Percentiles rank a stretch among this genome's conserved stretches.
phyloP scores from a whole-genome alignment of 2,888 invertebrate species.

The Abrostola triplasia region DNA sequence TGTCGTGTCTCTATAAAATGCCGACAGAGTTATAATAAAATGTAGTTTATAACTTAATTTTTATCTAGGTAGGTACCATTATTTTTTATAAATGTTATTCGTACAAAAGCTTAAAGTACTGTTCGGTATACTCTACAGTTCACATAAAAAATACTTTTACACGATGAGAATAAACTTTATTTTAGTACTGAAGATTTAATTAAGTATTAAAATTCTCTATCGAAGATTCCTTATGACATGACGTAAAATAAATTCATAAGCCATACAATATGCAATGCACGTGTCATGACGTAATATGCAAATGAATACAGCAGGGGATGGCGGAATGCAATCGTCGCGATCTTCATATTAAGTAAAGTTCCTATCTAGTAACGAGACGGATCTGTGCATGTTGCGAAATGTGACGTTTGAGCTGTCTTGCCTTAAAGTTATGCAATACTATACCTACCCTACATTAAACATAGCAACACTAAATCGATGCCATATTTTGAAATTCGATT shows the following conservation, averaged over 20 bases:
- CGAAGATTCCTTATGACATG: background rate
- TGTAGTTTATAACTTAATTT: too few species aligned
- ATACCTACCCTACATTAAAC: background rate
- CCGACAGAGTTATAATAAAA: too few species aligned
- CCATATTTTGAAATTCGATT: too few species aligned
- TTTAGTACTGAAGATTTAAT: too few species aligned
- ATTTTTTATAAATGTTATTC: too few species aligned
- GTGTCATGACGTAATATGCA: conserved; percentile 45
- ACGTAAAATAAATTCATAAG: background rate
- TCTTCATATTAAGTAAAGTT: conserved; percentile 45
- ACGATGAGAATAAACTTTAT: too few species aligned
- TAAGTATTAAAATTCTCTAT: background rate
- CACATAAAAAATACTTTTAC: too few species aligned
- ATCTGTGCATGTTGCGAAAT: conserved; percentile 15
- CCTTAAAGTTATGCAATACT: background rate
- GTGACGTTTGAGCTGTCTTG: conserved; percentile 12
- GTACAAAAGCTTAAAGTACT: too few species aligned
- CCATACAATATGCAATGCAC: conserved; percentile 37
- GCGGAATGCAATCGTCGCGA: conserved; percentile 45
- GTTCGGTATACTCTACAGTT: too few species aligned
- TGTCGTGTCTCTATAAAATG: too few species aligned
- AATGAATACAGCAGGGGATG: conserved; percentile 33
- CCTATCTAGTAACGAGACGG: conserved; percentile 27
- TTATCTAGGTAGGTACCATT: too few species aligned
- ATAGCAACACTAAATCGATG: too few species aligned